Conservation (phyloP, 2,797 vertebrate genomes). For the Argyrosomus regius region DNA sequence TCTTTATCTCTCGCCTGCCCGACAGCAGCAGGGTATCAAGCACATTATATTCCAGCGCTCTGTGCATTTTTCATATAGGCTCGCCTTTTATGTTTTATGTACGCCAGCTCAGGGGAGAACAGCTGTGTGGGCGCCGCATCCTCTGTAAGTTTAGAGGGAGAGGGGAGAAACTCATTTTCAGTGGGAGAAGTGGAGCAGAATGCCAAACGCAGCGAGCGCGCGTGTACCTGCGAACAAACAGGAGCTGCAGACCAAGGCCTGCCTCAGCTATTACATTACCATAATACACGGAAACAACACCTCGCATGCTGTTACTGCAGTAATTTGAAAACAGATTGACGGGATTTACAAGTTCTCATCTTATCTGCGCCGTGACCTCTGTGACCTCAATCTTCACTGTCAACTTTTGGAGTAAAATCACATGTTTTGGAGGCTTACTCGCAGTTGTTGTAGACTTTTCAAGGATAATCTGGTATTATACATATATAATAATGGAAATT, state of each 20-base stretch:
- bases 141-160: conserved; percentile 79
- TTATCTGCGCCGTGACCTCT: conserved; percentile 70
- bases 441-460: conserved; percentile 59
- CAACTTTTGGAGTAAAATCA: conserved; percentile 71
- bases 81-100: conserved; percentile 88
- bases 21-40: conserved; percentile 85
- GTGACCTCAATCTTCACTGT: conserved; percentile 76
- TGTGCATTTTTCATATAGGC: conserved; percentile 90
- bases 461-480: conserved; percentile 78
- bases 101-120: conserved; percentile 86
- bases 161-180: conserved; percentile 84
- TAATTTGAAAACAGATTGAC: conserved; percentile 81
- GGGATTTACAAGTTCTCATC: conserved; percentile 78
- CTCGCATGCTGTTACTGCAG: conserved; percentile 74
- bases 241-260: conserved; percentile 73
- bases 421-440: conserved; percentile 63
- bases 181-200: conserved; percentile 82
- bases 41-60: conserved; percentile 86
- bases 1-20: conserved; percentile 79
- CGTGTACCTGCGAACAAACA: conserved; percentile 74
- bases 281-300: conserved; percentile 82
- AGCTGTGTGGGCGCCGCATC: conserved; percentile 85
- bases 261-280: conserved; percentile 78
- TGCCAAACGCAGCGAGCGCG: conserved; percentile 72
- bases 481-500: conserved; percentile 70